Conservation (phyloP, 2,797 vertebrate species). For the Bryconaethiops microstoma region DNA sequence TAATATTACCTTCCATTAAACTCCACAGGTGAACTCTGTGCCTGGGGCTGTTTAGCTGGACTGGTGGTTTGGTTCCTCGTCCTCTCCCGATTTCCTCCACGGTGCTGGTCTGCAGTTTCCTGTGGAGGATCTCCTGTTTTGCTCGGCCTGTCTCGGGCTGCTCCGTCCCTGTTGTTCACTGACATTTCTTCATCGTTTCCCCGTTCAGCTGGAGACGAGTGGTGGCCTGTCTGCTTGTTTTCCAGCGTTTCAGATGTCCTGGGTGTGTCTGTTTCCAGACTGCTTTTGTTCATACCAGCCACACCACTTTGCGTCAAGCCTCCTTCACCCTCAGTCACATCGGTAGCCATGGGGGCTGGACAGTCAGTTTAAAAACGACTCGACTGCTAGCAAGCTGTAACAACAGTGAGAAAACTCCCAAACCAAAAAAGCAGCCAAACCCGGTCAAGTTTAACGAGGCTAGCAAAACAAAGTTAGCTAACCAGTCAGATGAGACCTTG, state of each 20-base stretch:
- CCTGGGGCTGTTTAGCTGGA: constrained; percentile 62
- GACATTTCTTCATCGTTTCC: constrained; percentile 39
- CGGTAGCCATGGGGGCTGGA: constrained; percentile 72
- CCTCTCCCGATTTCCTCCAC: constrained; percentile 58
- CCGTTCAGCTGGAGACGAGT: constrained; percentile 68
- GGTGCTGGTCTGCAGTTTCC: constrained; percentile 65
- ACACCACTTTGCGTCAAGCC: constrained; percentile 58
- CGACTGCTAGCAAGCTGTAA: background rate
- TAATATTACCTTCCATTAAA: constrained; percentile 70
- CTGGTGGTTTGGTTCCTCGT: constrained; percentile 58
- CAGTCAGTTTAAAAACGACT: background rate
- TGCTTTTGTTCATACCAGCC: constrained; percentile 70
- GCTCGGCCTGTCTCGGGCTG: constrained; percentile 51
- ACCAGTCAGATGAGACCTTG: too few species aligned
- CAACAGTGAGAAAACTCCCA: background rate
- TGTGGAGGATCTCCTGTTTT: constrained; percentile 64
- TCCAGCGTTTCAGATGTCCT: constrained; percentile 60
- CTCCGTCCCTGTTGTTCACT: constrained; percentile 62
- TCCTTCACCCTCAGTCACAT: constrained; percentile 68
- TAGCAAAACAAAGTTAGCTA: constrained; percentile 1
- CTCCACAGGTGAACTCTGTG: constrained; percentile 54
- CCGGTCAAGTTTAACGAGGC: constrained; percentile 16
- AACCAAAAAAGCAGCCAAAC: background rate
- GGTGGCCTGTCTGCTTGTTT: constrained; percentile 57
- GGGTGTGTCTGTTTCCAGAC: constrained; percentile 71